Conservation (phyloP, 2,888 invertebrate genomes). For the Capitulum mitella region DNA sequence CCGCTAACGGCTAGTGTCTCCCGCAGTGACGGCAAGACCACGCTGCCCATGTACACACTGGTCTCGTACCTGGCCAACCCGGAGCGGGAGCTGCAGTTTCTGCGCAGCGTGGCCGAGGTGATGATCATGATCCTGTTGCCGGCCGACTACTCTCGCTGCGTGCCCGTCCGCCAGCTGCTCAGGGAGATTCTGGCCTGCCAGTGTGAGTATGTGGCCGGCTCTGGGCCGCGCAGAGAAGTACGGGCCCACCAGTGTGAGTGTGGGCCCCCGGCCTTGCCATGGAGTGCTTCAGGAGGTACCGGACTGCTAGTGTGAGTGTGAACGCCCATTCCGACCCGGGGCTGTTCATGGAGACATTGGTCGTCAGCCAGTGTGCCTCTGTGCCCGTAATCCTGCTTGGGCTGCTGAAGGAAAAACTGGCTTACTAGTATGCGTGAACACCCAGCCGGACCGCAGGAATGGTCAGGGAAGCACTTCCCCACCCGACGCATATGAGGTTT, state of each 20-base stretch:
- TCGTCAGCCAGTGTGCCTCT: slow-evolving; percentile 53
- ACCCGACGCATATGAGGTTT: too few species aligned
- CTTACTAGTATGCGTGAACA: too few species aligned
- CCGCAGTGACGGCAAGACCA: slow-evolving; percentile 33
- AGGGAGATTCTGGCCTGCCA: slow-evolving; percentile 76
- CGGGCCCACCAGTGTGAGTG: slow-evolving; percentile 71
- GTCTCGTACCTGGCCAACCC: slow-evolving; percentile 64
- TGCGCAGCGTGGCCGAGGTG: slow-evolving; percentile 72
- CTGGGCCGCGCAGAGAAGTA: slow-evolving; percentile 41
- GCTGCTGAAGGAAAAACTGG: too few species aligned
- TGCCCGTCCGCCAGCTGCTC: slow-evolving; percentile 66
- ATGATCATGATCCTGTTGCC: slow-evolving; percentile 74
- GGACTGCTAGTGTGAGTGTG: slow-evolving; percentile 74
- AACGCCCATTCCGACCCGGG: slow-evolving; percentile 67
- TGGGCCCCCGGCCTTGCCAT: slow-evolving; percentile 53
- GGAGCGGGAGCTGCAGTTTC: slow-evolving; percentile 68
- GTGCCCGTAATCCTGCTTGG: too few species aligned
- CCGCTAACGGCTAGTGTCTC: too few species aligned
- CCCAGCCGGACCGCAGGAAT: too few species aligned
- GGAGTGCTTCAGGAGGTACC: slow-evolving; percentile 74
- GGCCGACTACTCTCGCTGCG: slow-evolving; percentile 64
- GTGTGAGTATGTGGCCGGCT: slow-evolving; percentile 51
- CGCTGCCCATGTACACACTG: slow-evolving; percentile 55
- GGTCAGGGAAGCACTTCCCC: too few species aligned
- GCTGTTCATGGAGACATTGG: slow-evolving; percentile 71